These are phyloP conservation scores for Hyla sarda DNA, from an alignment of 2,113 vertebrate genomes.

Conservation along the genomic window DNA sequence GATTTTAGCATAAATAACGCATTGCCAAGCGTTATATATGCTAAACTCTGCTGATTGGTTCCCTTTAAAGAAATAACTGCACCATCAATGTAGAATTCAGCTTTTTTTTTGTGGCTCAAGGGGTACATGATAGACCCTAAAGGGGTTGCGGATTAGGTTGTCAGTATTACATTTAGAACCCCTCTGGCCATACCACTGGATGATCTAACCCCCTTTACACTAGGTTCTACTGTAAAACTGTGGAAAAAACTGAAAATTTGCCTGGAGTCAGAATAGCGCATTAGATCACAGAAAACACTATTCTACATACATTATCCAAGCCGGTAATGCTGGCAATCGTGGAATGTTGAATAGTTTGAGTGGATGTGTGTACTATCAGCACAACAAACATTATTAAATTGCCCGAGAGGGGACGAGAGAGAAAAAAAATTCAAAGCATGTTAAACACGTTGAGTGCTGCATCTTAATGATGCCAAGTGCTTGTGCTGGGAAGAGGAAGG, in stretches of 20 bases:
- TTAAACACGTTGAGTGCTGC: conserved; percentile 68
- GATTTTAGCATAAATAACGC: too few species aligned
- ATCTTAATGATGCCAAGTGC: conserved; percentile 74
- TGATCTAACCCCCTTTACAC: neutral
- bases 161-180: neutral
- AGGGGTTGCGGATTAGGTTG: neutral
- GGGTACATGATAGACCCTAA: too few species aligned
- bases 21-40: too few species aligned
- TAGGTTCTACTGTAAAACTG: neutral
- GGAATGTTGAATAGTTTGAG: conserved; percentile 60
- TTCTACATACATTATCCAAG: conserved; percentile 13
- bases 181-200: neutral
- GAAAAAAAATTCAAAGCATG: conserved; percentile 72
- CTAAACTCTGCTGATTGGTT: too few species aligned
- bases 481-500: conserved; percentile 67
- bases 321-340: conserved; percentile 15
- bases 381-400: conserved; percentile 78
- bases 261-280: neutral
- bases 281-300: conserved; percentile 16
- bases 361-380: conserved; percentile 73
- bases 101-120: too few species aligned
- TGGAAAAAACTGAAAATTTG: neutral
- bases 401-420: conserved; percentile 60
- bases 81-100: too few species aligned
- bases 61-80: neutral